Conservation (phyloP, 2,888 invertebrate genomes). For the Noctua fimbriata region DNA sequence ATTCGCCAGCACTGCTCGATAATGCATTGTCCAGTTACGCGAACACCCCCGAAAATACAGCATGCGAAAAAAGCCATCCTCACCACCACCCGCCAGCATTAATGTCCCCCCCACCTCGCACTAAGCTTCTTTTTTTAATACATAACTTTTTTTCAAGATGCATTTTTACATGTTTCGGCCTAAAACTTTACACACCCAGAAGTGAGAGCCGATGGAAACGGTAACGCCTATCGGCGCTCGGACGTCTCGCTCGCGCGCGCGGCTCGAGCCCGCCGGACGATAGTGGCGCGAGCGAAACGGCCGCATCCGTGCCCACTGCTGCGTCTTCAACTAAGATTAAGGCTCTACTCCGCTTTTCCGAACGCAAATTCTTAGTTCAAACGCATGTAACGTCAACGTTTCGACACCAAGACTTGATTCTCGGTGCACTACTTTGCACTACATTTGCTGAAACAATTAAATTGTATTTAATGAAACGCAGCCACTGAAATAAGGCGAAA, state of each 20-base stretch:
- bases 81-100: slow-evolving; percentile 87
- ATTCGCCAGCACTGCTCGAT: slow-evolving; percentile 81
- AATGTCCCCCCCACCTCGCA: slow-evolving; percentile 89
- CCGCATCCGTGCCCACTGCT: slow-evolving; percentile 81
- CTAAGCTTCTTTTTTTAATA: slow-evolving; percentile 91
- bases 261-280: slow-evolving; percentile 79
- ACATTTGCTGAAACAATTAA: slow-evolving; percentile 61
- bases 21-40: slow-evolving; percentile 89
- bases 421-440: slow-evolving; percentile 52
- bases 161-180: slow-evolving; percentile 91
- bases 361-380: slow-evolving; percentile 82
- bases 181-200: slow-evolving; percentile 90
- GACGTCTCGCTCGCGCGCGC: slow-evolving; percentile 84
- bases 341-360: slow-evolving; percentile 86
- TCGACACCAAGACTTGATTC: slow-evolving; percentile 62
- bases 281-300: slow-evolving; percentile 88
- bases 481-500: slow-evolving; percentile 78
- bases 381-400: slow-evolving; percentile 78
- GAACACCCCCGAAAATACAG: slow-evolving; percentile 89
- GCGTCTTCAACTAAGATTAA: slow-evolving; percentile 88
- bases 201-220: slow-evolving; percentile 82
- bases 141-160: slow-evolving; percentile 91
- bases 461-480: slow-evolving; percentile 71
- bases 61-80: slow-evolving; percentile 89
- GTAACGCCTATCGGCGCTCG: slow-evolving; percentile 86